These are phyloP conservation scores for Danio choprae DNA, from an alignment of 2,797 vertebrate genomes.

Conservation along the genomic window DNA sequence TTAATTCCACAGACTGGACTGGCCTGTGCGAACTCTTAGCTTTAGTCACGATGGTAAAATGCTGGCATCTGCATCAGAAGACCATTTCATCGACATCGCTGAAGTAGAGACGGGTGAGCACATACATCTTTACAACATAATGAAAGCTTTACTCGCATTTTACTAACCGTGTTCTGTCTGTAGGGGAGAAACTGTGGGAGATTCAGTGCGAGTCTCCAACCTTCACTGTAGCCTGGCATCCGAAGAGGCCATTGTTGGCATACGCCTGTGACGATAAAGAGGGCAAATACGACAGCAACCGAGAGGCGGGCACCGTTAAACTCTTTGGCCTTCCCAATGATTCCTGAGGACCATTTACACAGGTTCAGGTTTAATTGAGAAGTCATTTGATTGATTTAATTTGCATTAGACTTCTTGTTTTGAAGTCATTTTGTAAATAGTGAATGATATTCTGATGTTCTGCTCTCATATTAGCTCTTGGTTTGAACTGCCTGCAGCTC, in stretches of 20 bases:
- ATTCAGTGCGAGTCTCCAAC: constrained; percentile 97
- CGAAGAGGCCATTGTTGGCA: constrained; percentile 92
- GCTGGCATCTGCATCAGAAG: constrained; percentile 95
- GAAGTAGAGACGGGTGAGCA: constrained; percentile 94
- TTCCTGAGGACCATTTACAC: constrained; percentile 74
- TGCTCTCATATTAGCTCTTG: background rate
- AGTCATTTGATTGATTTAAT: background rate
- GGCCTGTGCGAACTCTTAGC: constrained; percentile 96
- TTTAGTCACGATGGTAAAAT: constrained; percentile 98
- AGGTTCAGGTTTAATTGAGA: background rate
- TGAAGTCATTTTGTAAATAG: constrained; percentile 24
- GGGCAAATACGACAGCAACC: constrained; percentile 95
- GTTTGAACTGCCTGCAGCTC: background rate
- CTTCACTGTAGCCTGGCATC: constrained; percentile 98
- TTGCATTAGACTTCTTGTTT: background rate
- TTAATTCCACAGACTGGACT: constrained; percentile 84
- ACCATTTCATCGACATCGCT: constrained; percentile 98
- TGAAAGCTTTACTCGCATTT: background rate
- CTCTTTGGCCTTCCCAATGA: constrained; percentile 97
- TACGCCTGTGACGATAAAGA: constrained; percentile 99
- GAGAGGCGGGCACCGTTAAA: constrained; percentile 95
- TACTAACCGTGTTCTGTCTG: background rate
- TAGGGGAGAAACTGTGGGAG: constrained; percentile 98
- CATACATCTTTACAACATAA: background rate
- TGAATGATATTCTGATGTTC: constrained; percentile 4